phyloP scores from a whole-genome alignment of 2,113 vertebrate species.

The Echinops telfairi region DNA sequence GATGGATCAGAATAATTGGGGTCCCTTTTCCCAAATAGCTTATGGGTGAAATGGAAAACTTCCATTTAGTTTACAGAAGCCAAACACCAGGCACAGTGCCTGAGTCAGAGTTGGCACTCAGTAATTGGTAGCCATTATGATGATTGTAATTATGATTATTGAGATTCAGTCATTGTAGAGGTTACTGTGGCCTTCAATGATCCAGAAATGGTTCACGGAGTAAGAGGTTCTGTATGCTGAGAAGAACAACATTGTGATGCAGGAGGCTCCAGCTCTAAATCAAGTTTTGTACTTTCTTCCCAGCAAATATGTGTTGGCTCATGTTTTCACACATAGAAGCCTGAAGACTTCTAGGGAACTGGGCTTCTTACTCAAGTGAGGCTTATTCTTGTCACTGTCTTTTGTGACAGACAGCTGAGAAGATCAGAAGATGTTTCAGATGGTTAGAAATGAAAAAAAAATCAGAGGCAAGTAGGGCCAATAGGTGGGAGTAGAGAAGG shows the following conservation, averaged over 20 bases:
- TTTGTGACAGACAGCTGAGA: not conserved
- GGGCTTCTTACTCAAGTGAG: constrained; percentile 42
- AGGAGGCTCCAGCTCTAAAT: not conserved
- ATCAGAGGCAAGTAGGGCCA: not conserved
- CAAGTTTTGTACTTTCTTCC: not conserved
- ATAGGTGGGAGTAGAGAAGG: not conserved
- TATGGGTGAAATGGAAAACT: constrained; percentile 65
- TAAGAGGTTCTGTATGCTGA: constrained; percentile 18
- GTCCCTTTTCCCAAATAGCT: constrained; percentile 1
- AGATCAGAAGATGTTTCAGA: constrained; percentile 28
- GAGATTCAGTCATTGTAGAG: constrained; percentile 64
- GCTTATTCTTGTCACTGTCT: not conserved
- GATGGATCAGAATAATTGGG: not conserved
- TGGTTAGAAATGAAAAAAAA: constrained; percentile 34
- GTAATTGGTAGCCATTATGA: constrained; percentile 70
- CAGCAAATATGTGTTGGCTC: not conserved
- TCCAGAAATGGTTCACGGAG: constrained; percentile 30
- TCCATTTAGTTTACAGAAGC: constrained; percentile 63
- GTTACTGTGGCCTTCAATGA: constrained; percentile 65
- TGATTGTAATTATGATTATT: constrained; percentile 70
- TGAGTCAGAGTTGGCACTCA: constrained; percentile 70
- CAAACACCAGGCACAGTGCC: constrained; percentile 69
- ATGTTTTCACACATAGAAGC: not conserved
- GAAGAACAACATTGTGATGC: not conserved
- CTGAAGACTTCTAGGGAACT: not conserved